phyloP scores from a whole-genome alignment of 2,113 vertebrate species.

The Ameiurus melas region DNA sequence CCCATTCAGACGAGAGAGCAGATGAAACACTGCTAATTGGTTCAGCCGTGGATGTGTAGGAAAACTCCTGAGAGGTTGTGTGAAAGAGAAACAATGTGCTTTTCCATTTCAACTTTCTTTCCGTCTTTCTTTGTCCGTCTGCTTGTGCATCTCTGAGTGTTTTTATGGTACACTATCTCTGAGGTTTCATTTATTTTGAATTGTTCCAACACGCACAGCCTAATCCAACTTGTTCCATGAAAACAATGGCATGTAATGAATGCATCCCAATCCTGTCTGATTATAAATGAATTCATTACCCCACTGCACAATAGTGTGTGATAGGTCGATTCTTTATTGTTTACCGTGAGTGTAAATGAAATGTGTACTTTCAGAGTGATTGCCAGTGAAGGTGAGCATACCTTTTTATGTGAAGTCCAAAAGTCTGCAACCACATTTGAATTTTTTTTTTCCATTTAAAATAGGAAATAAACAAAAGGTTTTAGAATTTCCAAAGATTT shows the following conservation, averaged over 20 bases:
- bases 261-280: constrained; percentile 41
- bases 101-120: background rate
- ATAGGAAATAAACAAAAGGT: no score
- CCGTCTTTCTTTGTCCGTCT: background rate
- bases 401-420: background rate
- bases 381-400: constrained; percentile 27
- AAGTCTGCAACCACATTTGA: no score
- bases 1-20: constrained; percentile 63
- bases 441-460: background rate
- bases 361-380: background rate
- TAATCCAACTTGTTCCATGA: constrained; percentile 28
- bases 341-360: constrained; percentile 16
- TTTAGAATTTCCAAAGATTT: background rate
- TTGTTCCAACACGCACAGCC: constrained; percentile 23
- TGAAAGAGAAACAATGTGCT: constrained; percentile 57
- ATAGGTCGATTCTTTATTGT: background rate
- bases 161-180: constrained; percentile 6
- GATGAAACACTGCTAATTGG: constrained; percentile 72
- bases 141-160: background rate
- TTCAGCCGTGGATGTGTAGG: constrained; percentile 70
- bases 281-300: constrained; percentile 54
- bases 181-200: constrained; percentile 10
- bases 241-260: constrained; percentile 51
- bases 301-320: constrained; percentile 37
- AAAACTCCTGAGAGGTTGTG: constrained; percentile 59